Percentiles rank a stretch among this genome's conserved stretches.
Conservation (phyloP, 2,113 vertebrate genomes). For the Dryoscopus gambensis region DNA sequence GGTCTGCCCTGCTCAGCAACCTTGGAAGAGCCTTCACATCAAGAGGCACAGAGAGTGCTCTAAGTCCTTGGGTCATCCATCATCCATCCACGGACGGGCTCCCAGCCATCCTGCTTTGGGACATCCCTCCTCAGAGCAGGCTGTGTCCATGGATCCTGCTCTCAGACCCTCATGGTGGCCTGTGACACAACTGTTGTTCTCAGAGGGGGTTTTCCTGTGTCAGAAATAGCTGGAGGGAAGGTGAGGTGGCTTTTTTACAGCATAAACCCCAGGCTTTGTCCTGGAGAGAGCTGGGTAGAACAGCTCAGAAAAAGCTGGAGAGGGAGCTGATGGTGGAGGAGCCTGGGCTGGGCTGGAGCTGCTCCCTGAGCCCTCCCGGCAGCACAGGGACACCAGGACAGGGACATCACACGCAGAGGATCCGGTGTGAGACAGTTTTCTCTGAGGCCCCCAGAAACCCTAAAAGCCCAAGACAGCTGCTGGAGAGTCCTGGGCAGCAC, state of each 20-base stretch:
- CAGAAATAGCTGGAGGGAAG: not conserved
- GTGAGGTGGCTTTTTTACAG: not conserved
- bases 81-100: not conserved
- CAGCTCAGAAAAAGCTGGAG: not conserved
- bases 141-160: not conserved
- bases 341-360: not conserved
- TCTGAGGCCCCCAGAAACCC: not conserved
- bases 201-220: not conserved
- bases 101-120: not conserved
- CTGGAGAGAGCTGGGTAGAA: not conserved
- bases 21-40: not conserved
- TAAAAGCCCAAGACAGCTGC: not conserved
- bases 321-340: not conserved
- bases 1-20: not conserved
- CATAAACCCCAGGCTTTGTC: not conserved
- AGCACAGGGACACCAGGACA: not conserved
- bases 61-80: not conserved
- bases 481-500: not conserved
- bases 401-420: not conserved
- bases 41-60: not conserved
- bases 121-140: not conserved
- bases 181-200: not conserved
- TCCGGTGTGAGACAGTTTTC: not conserved
- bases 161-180: rapidly evolving
- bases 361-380: not conserved